These are phyloP conservation scores for Actinia tenebrosa DNA, from an alignment of 64 coral and sea anemone species.

Conservation along the genomic window DNA sequence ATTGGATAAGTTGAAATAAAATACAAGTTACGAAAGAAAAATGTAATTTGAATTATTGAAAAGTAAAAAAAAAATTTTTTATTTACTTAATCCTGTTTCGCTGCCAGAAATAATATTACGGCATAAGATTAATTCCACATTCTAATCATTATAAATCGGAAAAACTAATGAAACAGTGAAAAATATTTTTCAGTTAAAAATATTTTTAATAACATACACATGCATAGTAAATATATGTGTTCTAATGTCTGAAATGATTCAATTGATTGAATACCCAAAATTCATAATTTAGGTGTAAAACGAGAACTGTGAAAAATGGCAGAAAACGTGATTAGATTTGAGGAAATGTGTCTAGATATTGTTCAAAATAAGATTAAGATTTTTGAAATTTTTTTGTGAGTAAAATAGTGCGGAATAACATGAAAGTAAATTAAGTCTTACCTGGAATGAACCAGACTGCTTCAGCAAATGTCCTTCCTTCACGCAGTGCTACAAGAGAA, in stretches of 20 bases:
- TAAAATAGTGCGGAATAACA: background rate
- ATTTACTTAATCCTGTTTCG: background rate
- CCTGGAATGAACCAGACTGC: slow-evolving; percentile 88
- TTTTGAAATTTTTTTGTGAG: background rate
- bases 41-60: background rate
- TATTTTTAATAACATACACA: background rate
- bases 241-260: background rate
- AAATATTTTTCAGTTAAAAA: background rate
- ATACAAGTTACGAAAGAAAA: background rate
- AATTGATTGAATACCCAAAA: background rate
- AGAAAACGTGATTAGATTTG: background rate
- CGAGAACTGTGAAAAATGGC: background rate
- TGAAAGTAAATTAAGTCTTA: background rate
- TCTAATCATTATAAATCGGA: background rate
- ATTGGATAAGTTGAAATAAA: background rate
- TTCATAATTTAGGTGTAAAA: background rate
- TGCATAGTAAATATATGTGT: background rate
- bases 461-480: slow-evolving; percentile 89
- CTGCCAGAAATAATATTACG: background rate
- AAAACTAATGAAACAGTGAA: too few species aligned
- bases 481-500: slow-evolving; percentile 56
- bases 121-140: background rate
- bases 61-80: background rate
- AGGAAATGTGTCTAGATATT: background rate
- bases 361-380: background rate